These are phyloP conservation scores for Dryobotodes eremita DNA, from an alignment of 2,888 invertebrate species.

Conservation along the genomic window DNA sequence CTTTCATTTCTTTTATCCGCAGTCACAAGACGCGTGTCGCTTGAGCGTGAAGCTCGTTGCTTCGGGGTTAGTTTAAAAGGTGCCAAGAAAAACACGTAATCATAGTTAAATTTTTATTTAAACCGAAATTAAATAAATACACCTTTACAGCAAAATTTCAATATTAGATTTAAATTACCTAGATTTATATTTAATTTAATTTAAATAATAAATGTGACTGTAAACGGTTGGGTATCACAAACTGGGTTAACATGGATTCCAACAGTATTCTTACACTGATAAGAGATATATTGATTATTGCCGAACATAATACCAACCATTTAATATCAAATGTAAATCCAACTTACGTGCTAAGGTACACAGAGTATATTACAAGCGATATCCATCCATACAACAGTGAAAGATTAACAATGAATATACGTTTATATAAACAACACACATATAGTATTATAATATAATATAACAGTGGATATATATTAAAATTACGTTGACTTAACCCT, in stretches of 20 bases:
- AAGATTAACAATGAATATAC: conserved; percentile 71
- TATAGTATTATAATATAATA: conserved; percentile 58
- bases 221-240: conserved; percentile 73
- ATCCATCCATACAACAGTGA: conserved; percentile 71
- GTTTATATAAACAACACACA: conserved; percentile 70
- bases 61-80: not conserved
- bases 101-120: conserved; percentile 85
- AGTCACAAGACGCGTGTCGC: not conserved
- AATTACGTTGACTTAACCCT: conserved; percentile 76
- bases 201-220: conserved; percentile 90
- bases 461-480: conserved; percentile 72
- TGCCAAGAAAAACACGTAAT: conserved; percentile 69
- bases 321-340: conserved; percentile 41
- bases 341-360: conserved; percentile 59
- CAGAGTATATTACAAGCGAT: conserved; percentile 68
- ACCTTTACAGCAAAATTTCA: conserved; percentile 86
- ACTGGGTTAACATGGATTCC: conserved; percentile 55
- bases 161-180: conserved; percentile 83
- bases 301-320: conserved; percentile 51
- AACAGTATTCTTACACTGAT: conserved; percentile 40
- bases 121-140: conserved; percentile 88
- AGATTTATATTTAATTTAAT: conserved; percentile 75
- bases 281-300: conserved; percentile 46
- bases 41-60: no score
- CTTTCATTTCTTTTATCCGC: not conserved